A percentile compares a stretch with the other conserved stretches of the same genome.
These are phyloP conservation scores for Miltochrista miniata DNA, from an alignment of 2,888 invertebrate genomes.

Conservation along the genomic window DNA sequence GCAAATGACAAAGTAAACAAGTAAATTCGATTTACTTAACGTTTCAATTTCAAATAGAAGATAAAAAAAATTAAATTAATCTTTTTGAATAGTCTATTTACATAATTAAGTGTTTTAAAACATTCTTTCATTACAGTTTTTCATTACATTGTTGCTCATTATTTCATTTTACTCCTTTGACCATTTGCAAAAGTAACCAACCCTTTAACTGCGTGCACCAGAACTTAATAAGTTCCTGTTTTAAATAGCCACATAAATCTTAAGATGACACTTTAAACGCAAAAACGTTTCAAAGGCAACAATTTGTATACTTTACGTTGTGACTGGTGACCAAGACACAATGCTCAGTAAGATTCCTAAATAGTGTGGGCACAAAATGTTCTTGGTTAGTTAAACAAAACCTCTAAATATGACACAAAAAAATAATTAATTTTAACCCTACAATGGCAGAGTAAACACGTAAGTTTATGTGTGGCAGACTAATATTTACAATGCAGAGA, in stretches of 20 bases:
- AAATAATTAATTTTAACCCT: conserved; percentile 67
- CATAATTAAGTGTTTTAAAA: too few species aligned
- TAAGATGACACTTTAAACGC: conserved; percentile 39
- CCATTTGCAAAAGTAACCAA: neutral
- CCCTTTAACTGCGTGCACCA: neutral
- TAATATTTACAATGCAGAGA: conserved; percentile 51
- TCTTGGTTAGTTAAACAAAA: conserved; percentile 25
- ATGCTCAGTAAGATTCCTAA: conserved; percentile 31
- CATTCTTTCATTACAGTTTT: too few species aligned
- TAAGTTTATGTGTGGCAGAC: conserved; percentile 64
- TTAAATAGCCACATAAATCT: conserved; percentile 38
- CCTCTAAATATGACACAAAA: conserved; percentile 31
- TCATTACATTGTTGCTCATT: too few species aligned
- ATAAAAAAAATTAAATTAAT: too few species aligned
- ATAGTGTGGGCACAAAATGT: conserved; percentile 40
- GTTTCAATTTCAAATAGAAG: too few species aligned
- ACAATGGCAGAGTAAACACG: conserved; percentile 62
- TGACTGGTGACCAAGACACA: conserved; percentile 32
- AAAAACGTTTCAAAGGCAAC: conserved; percentile 39
- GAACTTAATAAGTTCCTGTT: neutral
- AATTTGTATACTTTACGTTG: conserved; percentile 47
- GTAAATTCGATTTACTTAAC: too few species aligned
- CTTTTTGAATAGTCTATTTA: too few species aligned
- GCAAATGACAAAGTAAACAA: too few species aligned
- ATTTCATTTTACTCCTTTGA: too few species aligned